Percentiles rank a stretch among this genome's conserved stretches.
phyloP scores from a whole-genome alignment of 2,113 vertebrate genomes.

The Tenebrosternarchus preto region DNA sequence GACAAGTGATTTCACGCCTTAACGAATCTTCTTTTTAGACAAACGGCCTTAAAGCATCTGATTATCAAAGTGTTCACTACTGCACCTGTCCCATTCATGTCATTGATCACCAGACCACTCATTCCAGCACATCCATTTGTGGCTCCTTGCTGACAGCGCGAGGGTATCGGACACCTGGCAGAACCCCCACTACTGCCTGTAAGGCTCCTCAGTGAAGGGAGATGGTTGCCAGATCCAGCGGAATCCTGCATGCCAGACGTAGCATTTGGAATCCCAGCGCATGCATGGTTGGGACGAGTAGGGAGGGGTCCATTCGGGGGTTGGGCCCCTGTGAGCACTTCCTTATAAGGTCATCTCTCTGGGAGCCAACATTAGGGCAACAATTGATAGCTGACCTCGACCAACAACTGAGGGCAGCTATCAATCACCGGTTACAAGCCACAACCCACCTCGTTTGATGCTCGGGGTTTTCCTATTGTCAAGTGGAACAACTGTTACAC shows the following conservation, averaged over 20 bases:
- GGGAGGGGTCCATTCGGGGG: constrained; percentile 12
- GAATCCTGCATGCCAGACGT: constrained; percentile 40
- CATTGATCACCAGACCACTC: not conserved
- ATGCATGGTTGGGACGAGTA: constrained; percentile 9
- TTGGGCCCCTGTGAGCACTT: constrained; percentile 25
- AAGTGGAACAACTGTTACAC: constrained; percentile 6
- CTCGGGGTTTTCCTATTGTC: constrained; percentile 16
- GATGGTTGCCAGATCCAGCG: constrained; percentile 47
- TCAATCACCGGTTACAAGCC: constrained; percentile 19
- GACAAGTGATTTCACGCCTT: too few species aligned
- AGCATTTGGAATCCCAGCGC: constrained; percentile 43
- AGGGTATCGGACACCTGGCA: constrained; percentile 41
- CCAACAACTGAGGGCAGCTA: not conserved
- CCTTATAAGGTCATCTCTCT: constrained; percentile 51
- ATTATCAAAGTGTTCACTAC: not conserved
- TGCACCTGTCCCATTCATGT: constrained; percentile 27
- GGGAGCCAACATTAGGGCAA: constrained; percentile 43
- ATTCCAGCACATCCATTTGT: constrained; percentile 27
- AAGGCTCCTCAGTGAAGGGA: constrained; percentile 24
- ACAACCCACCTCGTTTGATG: constrained; percentile 19
- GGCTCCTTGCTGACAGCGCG: constrained; percentile 32
- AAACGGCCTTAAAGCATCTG: too few species aligned
- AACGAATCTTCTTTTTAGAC: too few species aligned
- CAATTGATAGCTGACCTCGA: constrained; percentile 23
- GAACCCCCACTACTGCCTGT: not conserved